Evolutionary conservation across 1,140 invertebrate species (phyloP).

Genomic region (Lineus longissimus): DNA sequence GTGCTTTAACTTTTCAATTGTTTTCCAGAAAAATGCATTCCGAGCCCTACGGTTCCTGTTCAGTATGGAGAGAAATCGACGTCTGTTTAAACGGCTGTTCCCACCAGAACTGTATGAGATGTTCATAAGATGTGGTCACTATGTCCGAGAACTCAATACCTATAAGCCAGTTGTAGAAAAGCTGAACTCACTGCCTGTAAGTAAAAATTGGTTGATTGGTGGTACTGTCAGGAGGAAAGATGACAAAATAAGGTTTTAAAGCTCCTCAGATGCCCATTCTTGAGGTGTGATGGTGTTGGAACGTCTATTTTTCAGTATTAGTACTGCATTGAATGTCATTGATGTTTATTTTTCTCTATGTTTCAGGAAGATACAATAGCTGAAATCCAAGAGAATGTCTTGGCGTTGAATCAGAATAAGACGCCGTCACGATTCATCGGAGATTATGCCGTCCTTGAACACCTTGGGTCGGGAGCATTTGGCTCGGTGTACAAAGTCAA

Average conservation of each 20-base stretch:
- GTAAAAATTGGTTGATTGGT: slow-evolving; percentile 21
- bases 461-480: slow-evolving; percentile 55
- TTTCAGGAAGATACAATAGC: slow-evolving; percentile 32
- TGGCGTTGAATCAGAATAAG: slow-evolving; percentile 47
- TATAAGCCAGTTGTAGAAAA: slow-evolving; percentile 48
- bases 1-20: neutral
- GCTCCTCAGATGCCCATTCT: no score
- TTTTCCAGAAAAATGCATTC: slow-evolving; percentile 52
- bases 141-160: slow-evolving; percentile 45
- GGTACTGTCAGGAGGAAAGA: no score
- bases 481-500: slow-evolving; percentile 55
- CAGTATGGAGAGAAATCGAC: slow-evolving; percentile 53
- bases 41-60: slow-evolving; percentile 54
- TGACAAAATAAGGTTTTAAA: no score
- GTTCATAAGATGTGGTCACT: slow-evolving; percentile 55
- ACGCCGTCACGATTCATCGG: slow-evolving; percentile 49
- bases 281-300: no score
- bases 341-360: neutral
- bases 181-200: slow-evolving; percentile 47
- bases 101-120: slow-evolving; percentile 49
- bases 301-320: no score
- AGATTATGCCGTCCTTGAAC: slow-evolving; percentile 55
- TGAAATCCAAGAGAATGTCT: slow-evolving; percentile 43
- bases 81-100: slow-evolving; percentile 52
- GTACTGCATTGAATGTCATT: no score